Conservation (phyloP, 2,113 vertebrate species). For the Laticauda laticaudata region DNA sequence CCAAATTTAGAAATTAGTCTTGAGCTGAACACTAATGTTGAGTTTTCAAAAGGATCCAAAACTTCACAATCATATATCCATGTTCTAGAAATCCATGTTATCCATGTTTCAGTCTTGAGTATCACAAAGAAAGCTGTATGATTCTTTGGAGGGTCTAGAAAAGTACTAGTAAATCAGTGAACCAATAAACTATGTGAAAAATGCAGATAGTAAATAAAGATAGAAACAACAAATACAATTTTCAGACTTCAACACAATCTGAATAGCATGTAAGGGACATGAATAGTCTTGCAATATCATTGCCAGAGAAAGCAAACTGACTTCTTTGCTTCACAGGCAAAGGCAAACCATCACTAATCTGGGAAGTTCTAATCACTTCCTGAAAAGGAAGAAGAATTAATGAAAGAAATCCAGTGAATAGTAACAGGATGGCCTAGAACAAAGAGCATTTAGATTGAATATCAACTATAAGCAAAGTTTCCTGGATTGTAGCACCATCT, state of each 20-base stretch:
- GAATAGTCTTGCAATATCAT: conserved; percentile 2
- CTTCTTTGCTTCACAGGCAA: conserved; percentile 4
- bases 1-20: background rate
- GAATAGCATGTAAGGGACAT: background rate
- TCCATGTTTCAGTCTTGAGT: background rate
- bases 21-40: background rate
- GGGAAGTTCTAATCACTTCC: conserved; percentile 22
- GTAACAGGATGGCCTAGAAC: conserved; percentile 19
- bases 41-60: background rate
- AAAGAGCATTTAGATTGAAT: conserved; percentile 18
- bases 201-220: background rate
- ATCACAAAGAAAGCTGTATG: background rate
- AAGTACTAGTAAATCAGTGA: background rate
- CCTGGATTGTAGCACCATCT: conserved; percentile 13
- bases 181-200: background rate
- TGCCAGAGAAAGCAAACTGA: conserved; percentile 9
- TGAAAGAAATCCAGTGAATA: conserved; percentile 21
- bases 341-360: conserved; percentile 14
- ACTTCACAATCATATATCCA: background rate
- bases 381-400: conserved; percentile 22
- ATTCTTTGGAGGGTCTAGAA: background rate
- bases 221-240: background rate
- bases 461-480: conserved; percentile 10
- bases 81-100: background rate
- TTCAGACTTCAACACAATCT: background rate